Conservation (phyloP, 1,140 invertebrate genomes). For the Belonocnema kinseyi region DNA sequence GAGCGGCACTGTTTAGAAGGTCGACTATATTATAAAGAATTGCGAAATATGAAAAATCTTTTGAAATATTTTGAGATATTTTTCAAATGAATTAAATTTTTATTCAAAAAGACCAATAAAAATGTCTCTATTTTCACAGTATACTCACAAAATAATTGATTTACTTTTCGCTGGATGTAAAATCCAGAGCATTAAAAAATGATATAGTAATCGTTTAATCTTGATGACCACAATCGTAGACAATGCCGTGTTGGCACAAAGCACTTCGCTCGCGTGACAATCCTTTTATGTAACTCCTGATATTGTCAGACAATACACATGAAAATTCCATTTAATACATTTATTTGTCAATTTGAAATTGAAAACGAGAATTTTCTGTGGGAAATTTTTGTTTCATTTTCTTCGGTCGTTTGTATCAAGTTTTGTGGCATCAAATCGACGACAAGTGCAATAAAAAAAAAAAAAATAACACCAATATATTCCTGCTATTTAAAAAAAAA, state of each 20-base stretch:
- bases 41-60: too few species aligned
- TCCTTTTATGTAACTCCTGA: constrained; percentile 34
- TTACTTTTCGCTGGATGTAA: neutral
- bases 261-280: constrained; percentile 12
- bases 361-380: constrained; percentile 45
- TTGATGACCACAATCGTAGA: constrained; percentile 8
- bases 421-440: too few species aligned
- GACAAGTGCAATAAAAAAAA: too few species aligned
- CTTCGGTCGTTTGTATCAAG: constrained; percentile 37
- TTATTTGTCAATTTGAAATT: constrained; percentile 19
- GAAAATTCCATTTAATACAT: constrained; percentile 14
- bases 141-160: neutral
- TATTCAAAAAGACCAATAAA: too few species aligned
- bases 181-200: constrained; percentile 5
- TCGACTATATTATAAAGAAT: too few species aligned
- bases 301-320: constrained; percentile 21
- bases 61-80: too few species aligned
- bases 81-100: too few species aligned
- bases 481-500: too few species aligned
- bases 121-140: neutral
- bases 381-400: constrained; percentile 24
- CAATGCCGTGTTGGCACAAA: constrained; percentile 36
- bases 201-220: constrained; percentile 22
- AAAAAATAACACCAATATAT: too few species aligned
- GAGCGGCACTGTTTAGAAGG: too few species aligned